phyloP scores from a whole-genome alignment of 2,113 vertebrate genomes.

The Psittacus erithacus region DNA sequence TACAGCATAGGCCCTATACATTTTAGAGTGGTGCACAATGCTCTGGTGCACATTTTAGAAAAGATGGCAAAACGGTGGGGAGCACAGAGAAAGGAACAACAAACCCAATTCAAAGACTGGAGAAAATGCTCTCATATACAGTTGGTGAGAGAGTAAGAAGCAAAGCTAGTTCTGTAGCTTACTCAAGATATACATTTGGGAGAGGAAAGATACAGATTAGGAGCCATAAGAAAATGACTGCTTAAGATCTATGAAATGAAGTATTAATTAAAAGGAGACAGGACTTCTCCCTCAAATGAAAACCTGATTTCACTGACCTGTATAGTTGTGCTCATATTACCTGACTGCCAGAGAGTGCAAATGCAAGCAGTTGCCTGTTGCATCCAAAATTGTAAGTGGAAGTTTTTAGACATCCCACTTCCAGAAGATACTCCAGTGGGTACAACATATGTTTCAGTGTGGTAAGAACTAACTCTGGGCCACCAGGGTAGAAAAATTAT shows the following conservation, averaged over 20 bases:
- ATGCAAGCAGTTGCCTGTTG: neutral
- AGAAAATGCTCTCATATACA: neutral
- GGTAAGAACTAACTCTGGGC: neutral
- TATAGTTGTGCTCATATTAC: neutral
- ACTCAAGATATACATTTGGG: neutral
- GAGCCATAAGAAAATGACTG: neutral
- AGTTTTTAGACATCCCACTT: neutral
- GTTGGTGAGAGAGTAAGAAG: neutral
- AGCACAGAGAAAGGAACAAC: neutral
- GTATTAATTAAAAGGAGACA: neutral
- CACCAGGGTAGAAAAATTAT: neutral
- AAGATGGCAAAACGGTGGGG: neutral
- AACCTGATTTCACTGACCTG: neutral
- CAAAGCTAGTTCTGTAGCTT: neutral
- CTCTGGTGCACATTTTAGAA: neutral
- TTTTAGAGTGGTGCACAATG: neutral
- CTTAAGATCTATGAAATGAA: constrained; percentile 2
- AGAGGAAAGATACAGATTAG: neutral
- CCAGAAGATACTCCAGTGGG: neutral
- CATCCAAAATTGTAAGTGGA: neutral
- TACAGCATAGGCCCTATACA: neutral
- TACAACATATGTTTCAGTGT: neutral
- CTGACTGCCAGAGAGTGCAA: neutral
- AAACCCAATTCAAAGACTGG: neutral
- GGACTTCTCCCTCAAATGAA: neutral